These are phyloP conservation scores for Elgaria multicarinata DNA, from an alignment of 2,113 vertebrate genomes.

Conservation along the genomic window DNA sequence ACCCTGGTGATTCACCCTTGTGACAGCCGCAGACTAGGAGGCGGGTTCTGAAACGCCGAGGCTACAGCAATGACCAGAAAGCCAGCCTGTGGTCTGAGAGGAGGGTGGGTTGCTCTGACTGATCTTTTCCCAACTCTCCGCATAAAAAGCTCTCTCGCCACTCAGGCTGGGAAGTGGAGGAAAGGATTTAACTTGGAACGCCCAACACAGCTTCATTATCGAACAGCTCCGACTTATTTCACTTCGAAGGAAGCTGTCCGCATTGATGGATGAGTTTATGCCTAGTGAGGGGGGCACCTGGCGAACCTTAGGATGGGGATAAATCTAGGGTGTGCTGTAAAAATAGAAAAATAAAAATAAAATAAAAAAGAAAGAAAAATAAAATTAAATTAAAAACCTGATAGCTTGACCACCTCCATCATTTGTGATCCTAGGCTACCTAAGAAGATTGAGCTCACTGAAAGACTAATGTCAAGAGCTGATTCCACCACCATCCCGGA, in stretches of 20 bases:
- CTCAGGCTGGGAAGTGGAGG: conserved; percentile 34
- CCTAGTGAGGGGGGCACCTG: background rate
- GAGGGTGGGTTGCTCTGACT: conserved; percentile 15
- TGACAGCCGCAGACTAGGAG: conserved; percentile 23
- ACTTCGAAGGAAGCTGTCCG: conserved; percentile 12
- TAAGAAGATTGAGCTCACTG: background rate
- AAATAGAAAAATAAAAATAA: background rate
- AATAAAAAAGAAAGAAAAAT: too few relatives aligned
- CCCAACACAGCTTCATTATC: conserved; percentile 44
- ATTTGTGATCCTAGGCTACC: background rate
- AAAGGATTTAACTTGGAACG: conserved; percentile 57
- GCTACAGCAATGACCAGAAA: background rate
- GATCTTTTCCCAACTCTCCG: conserved; percentile 29
- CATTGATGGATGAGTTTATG: conserved; percentile 34
- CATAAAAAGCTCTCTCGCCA: background rate
- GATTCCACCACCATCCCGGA: too few relatives aligned
- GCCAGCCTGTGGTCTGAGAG: background rate
- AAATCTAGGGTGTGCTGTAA: fast-evolving
- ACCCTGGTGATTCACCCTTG: background rate
- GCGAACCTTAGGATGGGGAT: background rate
- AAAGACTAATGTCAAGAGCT: too few relatives aligned
- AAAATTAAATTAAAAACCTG: background rate
- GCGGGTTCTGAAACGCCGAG: background rate
- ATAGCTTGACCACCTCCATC: background rate
- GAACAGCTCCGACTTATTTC: conserved; percentile 24